Evolutionary conservation across 2,113 vertebrate genomes (phyloP), one percentile per base, ranked within the genome.

Genomic region (Melanerpes formicivorus): DNA sequence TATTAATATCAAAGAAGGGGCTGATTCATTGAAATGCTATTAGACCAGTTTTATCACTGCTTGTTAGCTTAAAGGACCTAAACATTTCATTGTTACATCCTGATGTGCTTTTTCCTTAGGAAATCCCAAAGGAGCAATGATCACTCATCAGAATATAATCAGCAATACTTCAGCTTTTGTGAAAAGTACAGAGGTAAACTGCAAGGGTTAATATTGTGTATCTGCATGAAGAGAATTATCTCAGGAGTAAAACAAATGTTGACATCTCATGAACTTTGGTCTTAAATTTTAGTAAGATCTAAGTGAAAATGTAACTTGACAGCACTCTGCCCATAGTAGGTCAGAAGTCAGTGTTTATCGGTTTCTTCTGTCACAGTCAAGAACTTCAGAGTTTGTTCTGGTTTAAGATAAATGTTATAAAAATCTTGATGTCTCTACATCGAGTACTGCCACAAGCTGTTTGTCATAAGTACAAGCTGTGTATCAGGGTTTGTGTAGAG

Each of bases 61-160:
- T 85, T 23, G 5, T 60, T 89, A 44, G 64, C 4, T 58, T 65
- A 25, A 77, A 84, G 9, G 48, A 27, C 79, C 13, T 63, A 54
- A 81, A 71, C 75, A 87, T 46, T 83, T 89, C 26, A 77, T 54
- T 89, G 19, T 82, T 93, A 44, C 32, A 55, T 95, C 29, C 22
- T 87, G 55, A 63, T 89, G 50, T 93, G 62, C 66, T 96, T 96
- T 44, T 91, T 93, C 44, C 77, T 84, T 95, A 99, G 99, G 99
- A 97, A 98, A 98, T 82, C 99, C 99, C 44, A 99, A 99, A 97
- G 99, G 99, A 91, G 99, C 98, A 42, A 96, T 99, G 98, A 95
- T 99, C 69, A 99, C 98, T 72, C 99, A 99, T 89, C 88, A 87
- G 96, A 99, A 99, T 64, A 75, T 99, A 85, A 97, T 99, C 96